Evolutionary conservation across 2,113 vertebrate genomes (phyloP), one percentile per base, ranked within the genome.

Genomic region (Percopsis transmontana): DNA sequence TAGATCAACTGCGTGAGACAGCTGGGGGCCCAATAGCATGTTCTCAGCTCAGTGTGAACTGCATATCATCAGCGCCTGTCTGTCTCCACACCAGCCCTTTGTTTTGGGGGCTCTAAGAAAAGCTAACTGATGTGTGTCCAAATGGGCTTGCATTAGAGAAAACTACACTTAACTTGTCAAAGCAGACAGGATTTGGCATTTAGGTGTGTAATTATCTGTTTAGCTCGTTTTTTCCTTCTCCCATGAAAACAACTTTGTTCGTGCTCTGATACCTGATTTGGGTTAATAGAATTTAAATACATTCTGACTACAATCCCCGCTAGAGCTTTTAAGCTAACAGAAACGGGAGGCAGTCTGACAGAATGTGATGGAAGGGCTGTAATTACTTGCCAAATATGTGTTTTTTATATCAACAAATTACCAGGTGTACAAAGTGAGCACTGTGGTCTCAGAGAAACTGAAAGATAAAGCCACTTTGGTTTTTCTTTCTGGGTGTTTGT

Each of bases 391-490:
- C 68, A 81, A 74, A 79, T 60, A 84, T 72, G 74, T 66, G 65
- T 56, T 82, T 84, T 85, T 85, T 76, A 77, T 72, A 81, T 84
- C 71, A 75, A 76, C 78, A 86, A 76, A 83, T 82, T 78, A 81
- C 53, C 80, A 84, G 85, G 82, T 85, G 80, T 70, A 81, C 68
- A 77, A 76, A 73, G 62, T 52, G 0, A 64, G 70, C 66, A 50
- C 79, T 74, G 82, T 81, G 69, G 72, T 81, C 67, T 79, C 56
- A 68, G 67, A 74, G 67, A 78, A 81, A 74, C 47, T 67, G n/a
- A 39, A 41, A 74, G 81, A 88, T 83, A 71, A 88, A 85, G 67
- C 68, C 56, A n/a, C 55, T 47, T 23, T 0, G 41, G 33, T 62
- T 81, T 77, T 72, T 72, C 77, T 70, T 56, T 60, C 66, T 15